Base-by-base conservation (phyloP, 2,797 vertebrate species). In the Distichodus sexfasciatus region DNA sequence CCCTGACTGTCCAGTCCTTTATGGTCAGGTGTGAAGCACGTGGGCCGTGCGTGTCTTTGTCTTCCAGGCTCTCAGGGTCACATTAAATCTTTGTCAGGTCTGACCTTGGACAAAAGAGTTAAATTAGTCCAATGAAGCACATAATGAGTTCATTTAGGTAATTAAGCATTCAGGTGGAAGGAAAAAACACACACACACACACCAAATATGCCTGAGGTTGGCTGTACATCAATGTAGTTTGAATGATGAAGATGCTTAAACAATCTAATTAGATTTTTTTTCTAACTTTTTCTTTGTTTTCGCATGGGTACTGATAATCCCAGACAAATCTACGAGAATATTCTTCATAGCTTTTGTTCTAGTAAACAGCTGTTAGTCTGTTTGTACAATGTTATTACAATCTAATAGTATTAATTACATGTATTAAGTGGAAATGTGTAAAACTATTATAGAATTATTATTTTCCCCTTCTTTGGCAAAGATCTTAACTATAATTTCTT, bases 131-230 rank as follows among this genome's bases (percentile, higher is more conserved):
- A 88, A 71, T 82, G 82, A 88, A 85, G 85, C 86, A 87, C 81
- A 86, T 90, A 88, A 92, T 90, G 86, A 86, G 85, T 87, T 89
- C 79, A 90, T 88, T 90, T 87, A 88, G 84, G 87, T 88, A 88
- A 91, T 91, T 89, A 90, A 88, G 86, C 87, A 85, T 86, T 90
- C 84, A 88, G 83, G 84, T 87, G 82, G 84, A 89, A 90, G 72
- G 60, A 62, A 84, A 82, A 81, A 81, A 76, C 47, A 72, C 66
- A 81, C 61, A 47, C 75, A 72, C 59, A 79, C 78, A 82, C 66
- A 53, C 73, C 63, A 74, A 88, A 83, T 71, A 79, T 82, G 87
- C 90, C 88, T 63, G 75, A 80, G 86, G 87, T 82, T 69, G 67
- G 77, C 76, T 84, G 67, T 61, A 55, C 74, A 76, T 83, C 81